Base-by-base conservation (phyloP, 1,140 invertebrate genomes). In the Chelonus insularis region DNA sequence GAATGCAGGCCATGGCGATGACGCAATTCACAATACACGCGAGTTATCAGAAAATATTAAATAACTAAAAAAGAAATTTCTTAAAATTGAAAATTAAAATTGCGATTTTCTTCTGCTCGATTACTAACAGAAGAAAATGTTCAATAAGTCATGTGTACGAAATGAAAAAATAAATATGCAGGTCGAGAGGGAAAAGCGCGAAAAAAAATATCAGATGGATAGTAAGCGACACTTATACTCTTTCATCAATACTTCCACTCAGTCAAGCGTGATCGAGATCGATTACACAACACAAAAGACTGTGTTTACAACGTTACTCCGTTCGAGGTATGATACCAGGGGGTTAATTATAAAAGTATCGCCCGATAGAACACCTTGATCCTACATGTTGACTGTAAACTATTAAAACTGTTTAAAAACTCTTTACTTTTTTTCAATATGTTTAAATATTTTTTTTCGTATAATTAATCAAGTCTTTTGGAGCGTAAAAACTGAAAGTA, bases 211-310 rank as follows among this genome's bases (percentile, higher is more conserved):
- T 43, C 41, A 43, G 41, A 18, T 43, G 21, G 56, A 57, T 60
- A 52, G 57, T 37, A 32, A 45, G 41, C 29, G 41, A 60, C 57
- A 34, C 25, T 29, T 29, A 29, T 18, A 11, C 52, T 20, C 32
- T 51, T 39, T 36, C 21, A 14, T 37, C 36, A 64, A 58, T 65
- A 64, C 68, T 75, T 74, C 72, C 67, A 60, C 74, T 76, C 67
- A 69, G 65, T 55, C 64, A 58, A 73, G 75, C 74, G 63, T 72
- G 72, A 75, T 74, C 69, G 66, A 72, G 67, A 74, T 72, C 68
- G 72, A 76, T 74, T 71, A 60, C 51, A 56, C 63, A 64, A 48
- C 51, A 73, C 68, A 75, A 71, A 75, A 74, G 68, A 66, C 29
- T 45, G 59, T 65, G 20, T 51, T 59, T 52, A 54, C 62, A 61